These are phyloP conservation scores for Neodiprion lecontei DNA, from an alignment of 1,140 invertebrate species.

Conservation along the genomic window DNA sequence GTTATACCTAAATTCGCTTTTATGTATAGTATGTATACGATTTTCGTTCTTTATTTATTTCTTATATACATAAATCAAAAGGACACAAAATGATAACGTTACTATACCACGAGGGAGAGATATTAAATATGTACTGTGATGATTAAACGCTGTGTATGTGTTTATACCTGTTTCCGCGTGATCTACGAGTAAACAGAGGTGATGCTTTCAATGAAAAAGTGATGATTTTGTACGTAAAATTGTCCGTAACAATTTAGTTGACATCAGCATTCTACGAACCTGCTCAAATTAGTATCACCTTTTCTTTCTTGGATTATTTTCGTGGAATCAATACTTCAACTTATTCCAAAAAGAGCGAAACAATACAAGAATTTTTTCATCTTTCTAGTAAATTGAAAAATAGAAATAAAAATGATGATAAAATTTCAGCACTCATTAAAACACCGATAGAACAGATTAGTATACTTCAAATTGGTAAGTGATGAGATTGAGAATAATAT, in stretches of 20 bases:
- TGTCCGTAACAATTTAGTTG: no score
- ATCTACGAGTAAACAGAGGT: background rate
- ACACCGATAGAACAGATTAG: background rate
- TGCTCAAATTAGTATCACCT: no score
- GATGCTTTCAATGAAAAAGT: background rate
- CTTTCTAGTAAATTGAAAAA: background rate
- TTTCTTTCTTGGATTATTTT: no score
- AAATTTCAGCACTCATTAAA: background rate
- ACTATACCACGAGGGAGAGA: conserved; percentile 21
- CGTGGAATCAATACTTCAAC: no score
- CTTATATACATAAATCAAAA: conserved; percentile 30
- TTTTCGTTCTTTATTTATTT: conserved; percentile 9
- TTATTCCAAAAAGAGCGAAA: no score
- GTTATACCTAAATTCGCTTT: conserved; percentile 32
- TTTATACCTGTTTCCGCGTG: background rate
- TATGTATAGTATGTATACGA: conserved; percentile 25
- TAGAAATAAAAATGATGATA: background rate
- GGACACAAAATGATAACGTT: conserved; percentile 13
- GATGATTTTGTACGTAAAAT: background rate
- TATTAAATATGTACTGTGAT: conserved; percentile 20
- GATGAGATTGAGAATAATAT: no score
- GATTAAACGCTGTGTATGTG: background rate
- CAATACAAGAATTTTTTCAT: background rate
- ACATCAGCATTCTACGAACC: no score
- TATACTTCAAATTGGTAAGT: no score